Evolutionary conservation across 2,888 invertebrate genomes (phyloP).

Genomic region (Lypha dubia): DNA sequence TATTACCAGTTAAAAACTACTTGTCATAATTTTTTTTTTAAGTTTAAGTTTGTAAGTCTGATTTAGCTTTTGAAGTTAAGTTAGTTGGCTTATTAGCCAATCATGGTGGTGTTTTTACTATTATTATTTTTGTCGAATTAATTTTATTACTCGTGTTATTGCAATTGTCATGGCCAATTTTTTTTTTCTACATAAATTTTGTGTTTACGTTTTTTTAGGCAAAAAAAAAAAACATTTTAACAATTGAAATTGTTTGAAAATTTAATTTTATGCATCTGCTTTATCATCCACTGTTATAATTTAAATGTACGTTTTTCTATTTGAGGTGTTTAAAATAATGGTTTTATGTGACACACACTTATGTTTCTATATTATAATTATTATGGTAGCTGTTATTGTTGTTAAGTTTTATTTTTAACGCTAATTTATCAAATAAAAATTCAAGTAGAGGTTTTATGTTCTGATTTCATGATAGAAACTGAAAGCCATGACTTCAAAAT

Average conservation of each 20-base stretch:
- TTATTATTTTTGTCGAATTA: neutral
- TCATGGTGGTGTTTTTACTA: slow-evolving; percentile 33
- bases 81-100: slow-evolving; percentile 31
- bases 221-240: neutral
- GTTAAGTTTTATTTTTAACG: slow-evolving; percentile 11
- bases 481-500: slow-evolving; percentile 19
- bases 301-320: neutral
- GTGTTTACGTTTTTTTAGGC: neutral
- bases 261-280: neutral
- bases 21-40: slow-evolving; percentile 46
- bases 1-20: slow-evolving; percentile 23
- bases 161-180: slow-evolving; percentile 37
- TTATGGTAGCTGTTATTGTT: slow-evolving; percentile 18
- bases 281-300: slow-evolving; percentile 28
- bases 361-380: slow-evolving; percentile 15
- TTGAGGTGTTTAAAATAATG: slow-evolving; percentile 44
- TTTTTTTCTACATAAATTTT: slow-evolving; percentile 21
- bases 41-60: slow-evolving; percentile 12
- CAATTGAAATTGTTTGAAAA: neutral
- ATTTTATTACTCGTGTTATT: slow-evolving; percentile 11
- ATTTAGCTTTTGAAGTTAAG: slow-evolving; percentile 16
- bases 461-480: slow-evolving; percentile 5
- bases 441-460: slow-evolving; percentile 18
- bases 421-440: slow-evolving; percentile 6
- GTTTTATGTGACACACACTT: slow-evolving; percentile 54